Base-by-base conservation (phyloP, 1,140 invertebrate genomes). In the Polypedilum pembai region DNA sequence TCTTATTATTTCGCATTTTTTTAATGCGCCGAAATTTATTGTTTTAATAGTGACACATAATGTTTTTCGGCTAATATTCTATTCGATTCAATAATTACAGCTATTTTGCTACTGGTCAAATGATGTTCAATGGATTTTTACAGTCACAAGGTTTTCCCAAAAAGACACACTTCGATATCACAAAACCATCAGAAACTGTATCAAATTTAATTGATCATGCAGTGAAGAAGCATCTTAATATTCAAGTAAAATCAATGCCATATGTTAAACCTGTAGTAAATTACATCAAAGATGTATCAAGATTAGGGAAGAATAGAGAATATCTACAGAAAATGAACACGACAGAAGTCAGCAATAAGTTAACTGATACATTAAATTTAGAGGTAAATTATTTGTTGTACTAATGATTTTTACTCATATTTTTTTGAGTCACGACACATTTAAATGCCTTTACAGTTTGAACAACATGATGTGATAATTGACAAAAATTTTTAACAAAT, bases 311-410 rank as follows among this genome's bases (percentile, higher is more conserved):
- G 74, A 82, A 87, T 41, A 87, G 88, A 75, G 87, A 89, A 8
- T 84, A 90, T 69, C 83, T 87, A 33, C 79, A 82, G 77, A 73
- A 76, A 41, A 81, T 82, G 74, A 82, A 85, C 87, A 78, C 87
- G 41, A 85, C 87, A 79, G 88, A 89, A 76, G 82, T 93, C 0
- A 90, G 90, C n/a, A 87, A 90, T 78, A 88, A 88, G 79, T 78
- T 93, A 21, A 90, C 90, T 18, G 89, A 93, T 76, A 89, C 89
- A 0, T 85, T 94, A 18, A 93, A 93, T 82, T 83, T 91, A 77
- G 91, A 92, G 81, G 81, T 82, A 77, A 77, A 76, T 74, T 63
- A 33, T 69, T 17, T 1, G n/a, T 3, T 45, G 21, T 40, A 10
- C n/a, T n/a, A n/a, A n/a, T n/a, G n/a, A n/a, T n/a, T n/a, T n/a